Percentiles rank a stretch among this genome's conserved stretches.
Evolutionary conservation across 2,888 invertebrate genomes (phyloP).

Genomic region (Diarsia mendica): DNA sequence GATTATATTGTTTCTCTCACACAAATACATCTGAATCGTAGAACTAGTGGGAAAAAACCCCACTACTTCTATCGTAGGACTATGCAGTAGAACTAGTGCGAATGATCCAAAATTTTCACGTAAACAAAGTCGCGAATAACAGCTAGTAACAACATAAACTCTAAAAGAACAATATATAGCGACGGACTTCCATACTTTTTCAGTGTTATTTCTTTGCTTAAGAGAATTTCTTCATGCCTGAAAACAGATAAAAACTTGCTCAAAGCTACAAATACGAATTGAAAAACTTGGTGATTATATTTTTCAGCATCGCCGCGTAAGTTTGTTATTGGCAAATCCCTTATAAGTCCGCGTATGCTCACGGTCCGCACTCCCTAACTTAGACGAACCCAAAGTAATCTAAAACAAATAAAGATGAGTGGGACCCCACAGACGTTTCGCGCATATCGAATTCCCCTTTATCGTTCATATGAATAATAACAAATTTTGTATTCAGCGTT

Average conservation of each 20-base stretch:
- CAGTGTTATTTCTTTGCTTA: slow-evolving; percentile 50
- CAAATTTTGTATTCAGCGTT: slow-evolving; percentile 78
- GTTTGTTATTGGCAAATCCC: slow-evolving; percentile 72
- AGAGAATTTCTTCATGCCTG: slow-evolving; percentile 49
- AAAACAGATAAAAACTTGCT: slow-evolving; percentile 65
- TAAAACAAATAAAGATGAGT: slow-evolving; percentile 89
- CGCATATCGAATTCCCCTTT: slow-evolving; percentile 84
- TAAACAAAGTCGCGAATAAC: background rate
- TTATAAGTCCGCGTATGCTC: slow-evolving; percentile 81
- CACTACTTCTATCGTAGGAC: no score
- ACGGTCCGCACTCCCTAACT: slow-evolving; percentile 79
- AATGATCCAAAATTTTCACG: background rate
- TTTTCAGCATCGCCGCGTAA: slow-evolving; percentile 71
- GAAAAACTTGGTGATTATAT: slow-evolving; percentile 84
- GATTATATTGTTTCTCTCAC: background rate
- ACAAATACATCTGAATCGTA: background rate
- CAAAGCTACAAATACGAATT: slow-evolving; percentile 77
- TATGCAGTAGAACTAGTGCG: no score
- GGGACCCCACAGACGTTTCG: slow-evolving; percentile 82
- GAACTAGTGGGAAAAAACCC: no score
- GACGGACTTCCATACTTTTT: slow-evolving; percentile 44
- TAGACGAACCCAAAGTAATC: slow-evolving; percentile 86
- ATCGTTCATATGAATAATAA: slow-evolving; percentile 83
- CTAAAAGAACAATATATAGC: slow-evolving; percentile 38
- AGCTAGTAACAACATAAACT: slow-evolving; percentile 35